phyloP scores from a whole-genome alignment of 1,140 invertebrate species.

The Wasmannia auropunctata region DNA sequence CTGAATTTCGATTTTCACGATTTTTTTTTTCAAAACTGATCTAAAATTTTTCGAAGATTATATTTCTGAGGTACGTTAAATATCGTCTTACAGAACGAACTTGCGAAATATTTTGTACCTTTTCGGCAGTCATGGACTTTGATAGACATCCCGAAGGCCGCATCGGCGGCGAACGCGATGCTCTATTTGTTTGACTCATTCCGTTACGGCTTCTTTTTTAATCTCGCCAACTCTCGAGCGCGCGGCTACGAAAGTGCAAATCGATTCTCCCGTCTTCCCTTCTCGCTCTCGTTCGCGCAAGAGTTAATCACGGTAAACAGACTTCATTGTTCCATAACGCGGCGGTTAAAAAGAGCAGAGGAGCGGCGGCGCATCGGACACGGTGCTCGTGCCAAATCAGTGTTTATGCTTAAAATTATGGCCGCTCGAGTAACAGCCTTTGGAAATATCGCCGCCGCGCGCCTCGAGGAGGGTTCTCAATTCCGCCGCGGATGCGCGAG shows the following conservation, averaged over 20 bases:
- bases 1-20: neutral
- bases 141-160: conserved; percentile 27
- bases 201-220: conserved; percentile 41
- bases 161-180: conserved; percentile 9
- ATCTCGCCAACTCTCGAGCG: conserved; percentile 24
- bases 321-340: conserved; percentile 71
- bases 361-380: conserved; percentile 40
- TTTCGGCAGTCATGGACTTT: conserved; percentile 9
- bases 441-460: conserved; percentile 71
- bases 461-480: conserved; percentile 75
- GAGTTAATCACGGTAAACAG: conserved; percentile 76
- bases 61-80: neutral
- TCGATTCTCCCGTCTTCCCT: conserved; percentile 55
- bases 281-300: conserved; percentile 69
- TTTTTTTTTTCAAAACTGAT: neutral
- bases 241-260: conserved; percentile 62
- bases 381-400: conserved; percentile 77
- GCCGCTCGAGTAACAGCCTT: conserved; percentile 75
- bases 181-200: conserved; percentile 53
- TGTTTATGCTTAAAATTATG: conserved; percentile 81
- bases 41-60: neutral
- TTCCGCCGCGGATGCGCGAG: neutral
- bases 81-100: neutral
- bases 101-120: conserved; percentile 3
- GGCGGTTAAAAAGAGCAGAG: conserved; percentile 52